These are phyloP conservation scores for Panzeria rudis DNA, from an alignment of 2,888 invertebrate genomes.

Conservation along the genomic window DNA sequence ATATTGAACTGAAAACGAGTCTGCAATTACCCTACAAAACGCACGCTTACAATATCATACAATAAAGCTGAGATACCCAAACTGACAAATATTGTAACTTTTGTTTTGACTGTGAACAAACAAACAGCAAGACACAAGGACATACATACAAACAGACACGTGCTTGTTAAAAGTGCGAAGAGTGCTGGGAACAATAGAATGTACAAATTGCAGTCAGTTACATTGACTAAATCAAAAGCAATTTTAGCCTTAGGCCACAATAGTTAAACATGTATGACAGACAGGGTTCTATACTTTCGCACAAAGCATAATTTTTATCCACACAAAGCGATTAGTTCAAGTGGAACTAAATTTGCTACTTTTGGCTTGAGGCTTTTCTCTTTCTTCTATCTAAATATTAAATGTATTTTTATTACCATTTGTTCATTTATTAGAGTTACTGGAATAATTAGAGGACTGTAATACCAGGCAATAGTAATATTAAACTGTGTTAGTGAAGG, in stretches of 20 bases:
- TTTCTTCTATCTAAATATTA: not conserved
- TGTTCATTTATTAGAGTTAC: slow-evolving; percentile 52
- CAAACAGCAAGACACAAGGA: slow-evolving; percentile 39
- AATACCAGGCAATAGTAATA: slow-evolving; percentile 63
- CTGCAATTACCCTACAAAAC: slow-evolving; percentile 49
- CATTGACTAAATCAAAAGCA: slow-evolving; percentile 60
- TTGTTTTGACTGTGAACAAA: slow-evolving; percentile 69
- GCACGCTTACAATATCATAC: slow-evolving; percentile 36
- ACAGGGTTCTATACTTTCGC: not conserved
- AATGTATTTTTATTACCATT: slow-evolving; percentile 43
- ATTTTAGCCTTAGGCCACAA: slow-evolving; percentile 62
- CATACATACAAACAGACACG: slow-evolving; percentile 52
- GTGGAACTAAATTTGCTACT: slow-evolving; percentile 61
- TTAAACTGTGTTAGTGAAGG: slow-evolving; percentile 60
- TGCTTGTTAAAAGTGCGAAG: slow-evolving; percentile 47
- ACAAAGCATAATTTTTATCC: slow-evolving; percentile 17
- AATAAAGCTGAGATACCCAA: slow-evolving; percentile 6
- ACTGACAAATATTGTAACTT: slow-evolving; percentile 65
- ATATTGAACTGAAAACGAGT: slow-evolving; percentile 39
- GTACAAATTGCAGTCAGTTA: slow-evolving; percentile 59
- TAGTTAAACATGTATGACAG: slow-evolving; percentile 44
- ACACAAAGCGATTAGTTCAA: slow-evolving; percentile 67
- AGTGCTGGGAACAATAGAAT: slow-evolving; percentile 45
- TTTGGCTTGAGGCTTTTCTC: slow-evolving; percentile 58
- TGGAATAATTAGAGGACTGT: slow-evolving; percentile 59